These are phyloP conservation scores for Valencia hispanica DNA, from an alignment of 2,797 vertebrate genomes.

Conservation along the genomic window DNA sequence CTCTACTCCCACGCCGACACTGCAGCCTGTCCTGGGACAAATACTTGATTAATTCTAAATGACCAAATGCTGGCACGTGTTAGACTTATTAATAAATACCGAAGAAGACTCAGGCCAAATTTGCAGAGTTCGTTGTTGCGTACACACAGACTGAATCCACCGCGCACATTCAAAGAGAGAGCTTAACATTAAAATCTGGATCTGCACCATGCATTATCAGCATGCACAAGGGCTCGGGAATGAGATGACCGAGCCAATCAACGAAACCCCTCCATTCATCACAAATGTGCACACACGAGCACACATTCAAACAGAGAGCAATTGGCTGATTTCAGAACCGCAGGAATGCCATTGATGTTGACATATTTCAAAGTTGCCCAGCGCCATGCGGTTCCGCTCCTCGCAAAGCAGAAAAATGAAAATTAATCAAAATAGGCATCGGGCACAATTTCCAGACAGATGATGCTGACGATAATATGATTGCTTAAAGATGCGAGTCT, in stretches of 20 bases:
- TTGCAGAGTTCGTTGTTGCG: neutral
- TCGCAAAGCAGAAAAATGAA: slow-evolving; percentile 12
- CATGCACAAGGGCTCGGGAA: slow-evolving; percentile 28
- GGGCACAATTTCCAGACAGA: slow-evolving; percentile 30
- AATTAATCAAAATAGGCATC: slow-evolving; percentile 18
- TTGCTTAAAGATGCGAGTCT: slow-evolving; percentile 35
- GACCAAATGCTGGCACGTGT: slow-evolving; percentile 3
- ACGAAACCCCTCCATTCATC: slow-evolving; percentile 24
- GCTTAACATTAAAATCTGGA: slow-evolving; percentile 26
- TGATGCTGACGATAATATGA: slow-evolving; percentile 6
- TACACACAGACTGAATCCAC: neutral
- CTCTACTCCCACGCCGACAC: neutral
- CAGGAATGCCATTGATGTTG: slow-evolving; percentile 50
- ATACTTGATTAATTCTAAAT: slow-evolving; percentile 10
- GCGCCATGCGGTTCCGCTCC: slow-evolving; percentile 46
- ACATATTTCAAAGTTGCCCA: slow-evolving; percentile 59
- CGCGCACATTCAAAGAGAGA: slow-evolving; percentile 14
- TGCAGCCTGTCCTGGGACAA: slow-evolving; percentile 60
- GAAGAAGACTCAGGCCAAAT: slow-evolving; percentile 11
- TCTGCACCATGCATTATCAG: slow-evolving; percentile 28
- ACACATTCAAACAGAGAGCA: neutral
- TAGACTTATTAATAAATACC: neutral
- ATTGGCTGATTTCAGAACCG: slow-evolving; percentile 39
- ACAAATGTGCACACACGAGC: neutral
- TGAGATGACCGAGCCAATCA: slow-evolving; percentile 25